A percentile compares a stretch with the other conserved stretches of the same genome.
Evolutionary conservation across 2,797 vertebrate genomes (phyloP).

Genomic region (Lacerta bilineata): DNA sequence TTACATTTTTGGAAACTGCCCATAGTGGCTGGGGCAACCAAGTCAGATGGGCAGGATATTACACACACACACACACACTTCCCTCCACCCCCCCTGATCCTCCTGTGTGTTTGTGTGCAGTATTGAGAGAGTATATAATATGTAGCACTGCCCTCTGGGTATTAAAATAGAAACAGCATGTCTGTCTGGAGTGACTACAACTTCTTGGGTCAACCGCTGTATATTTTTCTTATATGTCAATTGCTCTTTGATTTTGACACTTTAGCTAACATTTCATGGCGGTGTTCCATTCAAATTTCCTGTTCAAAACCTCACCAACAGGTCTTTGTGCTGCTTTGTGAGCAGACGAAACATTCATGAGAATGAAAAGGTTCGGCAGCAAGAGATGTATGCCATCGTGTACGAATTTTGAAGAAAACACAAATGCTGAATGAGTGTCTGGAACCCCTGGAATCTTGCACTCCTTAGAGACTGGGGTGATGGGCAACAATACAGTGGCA

Average conservation of each 20-base stretch:
- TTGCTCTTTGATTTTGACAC: background rate
- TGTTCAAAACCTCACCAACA: background rate
- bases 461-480: no score
- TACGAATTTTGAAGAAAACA: background rate
- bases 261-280: background rate
- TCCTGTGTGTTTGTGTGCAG: background rate
- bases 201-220: conserved; percentile 41
- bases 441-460: no score
- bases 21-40: no score
- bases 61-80: no score
- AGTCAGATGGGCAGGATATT: no score
- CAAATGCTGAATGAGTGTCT: no score
- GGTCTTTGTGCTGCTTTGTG: background rate
- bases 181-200: conserved; percentile 23
- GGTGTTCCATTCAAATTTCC: background rate
- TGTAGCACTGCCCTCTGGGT: conserved; percentile 65
- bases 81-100: no score
- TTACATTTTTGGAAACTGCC: no score
- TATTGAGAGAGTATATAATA: conserved; percentile 71
- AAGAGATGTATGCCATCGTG: background rate
- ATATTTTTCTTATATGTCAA: conserved; percentile 5
- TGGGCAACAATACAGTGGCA: background rate
- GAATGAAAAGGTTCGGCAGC: conserved; percentile 27
- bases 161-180: conserved; percentile 59
- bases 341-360: background rate